A percentile compares a stretch with the other conserved stretches of the same genome.
phyloP scores from a whole-genome alignment of 2,113 vertebrate genomes.

The Trogon surrucura region DNA sequence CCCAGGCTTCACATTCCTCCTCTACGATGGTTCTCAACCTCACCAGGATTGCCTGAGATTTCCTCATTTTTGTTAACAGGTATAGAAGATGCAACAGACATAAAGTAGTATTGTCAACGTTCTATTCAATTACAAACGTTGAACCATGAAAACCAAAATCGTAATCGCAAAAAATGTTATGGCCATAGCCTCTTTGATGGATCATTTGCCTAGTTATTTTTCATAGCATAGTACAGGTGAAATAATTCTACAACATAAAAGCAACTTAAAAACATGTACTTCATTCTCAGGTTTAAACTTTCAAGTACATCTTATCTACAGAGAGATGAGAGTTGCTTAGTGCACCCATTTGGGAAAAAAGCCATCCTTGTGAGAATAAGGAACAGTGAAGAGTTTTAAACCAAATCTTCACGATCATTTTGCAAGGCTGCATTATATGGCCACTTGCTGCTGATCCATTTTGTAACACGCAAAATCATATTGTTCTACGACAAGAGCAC shows the following conservation, averaged over 20 bases:
- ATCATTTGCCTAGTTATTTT: not conserved
- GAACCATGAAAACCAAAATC: not conserved
- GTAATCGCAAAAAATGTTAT: not conserved
- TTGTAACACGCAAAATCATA: slow-evolving; percentile 21
- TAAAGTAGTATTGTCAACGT: not conserved
- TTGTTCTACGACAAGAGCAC: slow-evolving; percentile 58
- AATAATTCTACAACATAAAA: not conserved
- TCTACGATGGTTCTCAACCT: not conserved
- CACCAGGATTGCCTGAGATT: not conserved
- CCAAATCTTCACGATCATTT: not conserved
- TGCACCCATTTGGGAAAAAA: fast-evolving
- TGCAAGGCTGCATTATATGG: not conserved
- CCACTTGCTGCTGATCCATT: not conserved
- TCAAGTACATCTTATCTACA: not conserved
- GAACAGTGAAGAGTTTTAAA: not conserved
- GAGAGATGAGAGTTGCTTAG: not conserved
- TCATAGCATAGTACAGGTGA: not conserved
- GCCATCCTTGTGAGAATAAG: slow-evolving; percentile 4
- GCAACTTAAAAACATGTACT: not conserved
- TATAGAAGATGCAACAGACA: not conserved
- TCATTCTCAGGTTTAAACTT: not conserved
- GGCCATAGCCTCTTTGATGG: not conserved
- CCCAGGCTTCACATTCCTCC: not conserved
- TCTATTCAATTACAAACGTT: not conserved
- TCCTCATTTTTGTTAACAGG: not conserved